Base-by-base conservation (phyloP, 2,888 invertebrate species). In the Clanis bilineata region DNA sequence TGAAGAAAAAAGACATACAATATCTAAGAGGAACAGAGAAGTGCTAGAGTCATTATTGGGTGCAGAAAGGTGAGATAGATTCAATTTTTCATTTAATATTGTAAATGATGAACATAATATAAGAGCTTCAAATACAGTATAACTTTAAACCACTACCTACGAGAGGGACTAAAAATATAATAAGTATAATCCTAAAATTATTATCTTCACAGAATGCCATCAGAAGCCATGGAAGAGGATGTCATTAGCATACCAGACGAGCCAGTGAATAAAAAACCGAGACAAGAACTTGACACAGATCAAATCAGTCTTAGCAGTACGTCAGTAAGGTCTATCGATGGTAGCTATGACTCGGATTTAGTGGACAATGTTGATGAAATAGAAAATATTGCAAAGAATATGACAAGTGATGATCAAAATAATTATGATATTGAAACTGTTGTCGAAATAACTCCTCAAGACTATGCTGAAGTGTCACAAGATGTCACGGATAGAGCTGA, bases 291-390 rank as follows among this genome's bases (percentile, higher is more conserved):
- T n/a, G 62, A 65, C 1, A 21, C 69, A 9, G 88, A 87, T 9
- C 79, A 82, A 68, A 88, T 90, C 47, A 87, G 86, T 59, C 64
- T 90, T 10, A 88, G 88, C 63, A 90, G 88, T 55, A 85, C 80
- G 1, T 87, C 88, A 0, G 68, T 65, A 0, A 66, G 63, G n/a
- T 84, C 86, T 0, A 65, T 86, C 3, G 82, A 83, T 65, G 78
- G 80, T 22, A 76, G 78, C 21, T 83, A 84, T n/a, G 80, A 77
- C 41, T 77, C 82, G 1, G 79, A 79, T 15, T 65, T 71, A 7
- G 73, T 77, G 62, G 73, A 68, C 39, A 56, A 62, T 39, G 47
- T 51, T 39, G 51, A 57, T 23, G 39, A 57, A 39, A 39, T 9
- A 21, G 56, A 25, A 44, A 56, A 25, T 15, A 21, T 62, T 58